Percentiles rank a stretch among this genome's conserved stretches.
Evolutionary conservation across 2,888 invertebrate species (phyloP).

Genomic region (Acutogordius australiensis): DNA sequence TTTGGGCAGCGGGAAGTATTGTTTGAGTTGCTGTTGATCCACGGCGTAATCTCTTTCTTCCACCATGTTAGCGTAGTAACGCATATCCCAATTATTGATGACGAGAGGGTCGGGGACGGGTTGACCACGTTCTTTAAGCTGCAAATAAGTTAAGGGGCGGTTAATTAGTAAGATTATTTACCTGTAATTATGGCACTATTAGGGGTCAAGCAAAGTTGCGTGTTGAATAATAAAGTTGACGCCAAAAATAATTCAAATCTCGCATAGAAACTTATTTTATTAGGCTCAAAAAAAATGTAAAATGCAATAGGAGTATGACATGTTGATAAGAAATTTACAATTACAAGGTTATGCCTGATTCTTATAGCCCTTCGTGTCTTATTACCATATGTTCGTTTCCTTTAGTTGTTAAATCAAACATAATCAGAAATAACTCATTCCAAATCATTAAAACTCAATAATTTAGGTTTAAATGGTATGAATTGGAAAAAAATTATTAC

Average conservation of each 20-base stretch:
- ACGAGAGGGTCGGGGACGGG: constrained; percentile 19
- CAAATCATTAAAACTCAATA: background rate
- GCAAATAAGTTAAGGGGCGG: constrained; percentile 13
- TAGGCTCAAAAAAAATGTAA: too few species aligned
- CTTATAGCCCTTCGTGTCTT: too few species aligned
- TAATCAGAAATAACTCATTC: background rate
- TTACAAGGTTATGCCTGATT: too few species aligned
- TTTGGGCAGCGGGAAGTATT: constrained; percentile 27
- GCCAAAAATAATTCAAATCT: too few species aligned
- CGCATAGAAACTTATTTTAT: too few species aligned
- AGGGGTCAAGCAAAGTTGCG: too few species aligned
- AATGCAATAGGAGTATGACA: too few species aligned
- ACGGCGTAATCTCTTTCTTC: constrained; percentile 27
- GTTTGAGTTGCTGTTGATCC: constrained; percentile 26
- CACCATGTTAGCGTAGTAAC: constrained; percentile 26
- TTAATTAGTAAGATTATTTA: constrained; percentile 10
- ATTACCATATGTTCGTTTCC: too few species aligned
- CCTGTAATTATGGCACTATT: too few species aligned
- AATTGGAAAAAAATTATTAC: background rate
- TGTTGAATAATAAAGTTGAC: too few species aligned
- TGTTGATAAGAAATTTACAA: too few species aligned
- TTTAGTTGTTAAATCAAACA: too few species aligned
- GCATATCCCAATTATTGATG: constrained; percentile 26
- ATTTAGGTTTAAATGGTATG: background rate
- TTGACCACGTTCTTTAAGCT: constrained; percentile 25